Conservation (phyloP, 2,113 vertebrate species). For the Erythrolamprus reginae region DNA sequence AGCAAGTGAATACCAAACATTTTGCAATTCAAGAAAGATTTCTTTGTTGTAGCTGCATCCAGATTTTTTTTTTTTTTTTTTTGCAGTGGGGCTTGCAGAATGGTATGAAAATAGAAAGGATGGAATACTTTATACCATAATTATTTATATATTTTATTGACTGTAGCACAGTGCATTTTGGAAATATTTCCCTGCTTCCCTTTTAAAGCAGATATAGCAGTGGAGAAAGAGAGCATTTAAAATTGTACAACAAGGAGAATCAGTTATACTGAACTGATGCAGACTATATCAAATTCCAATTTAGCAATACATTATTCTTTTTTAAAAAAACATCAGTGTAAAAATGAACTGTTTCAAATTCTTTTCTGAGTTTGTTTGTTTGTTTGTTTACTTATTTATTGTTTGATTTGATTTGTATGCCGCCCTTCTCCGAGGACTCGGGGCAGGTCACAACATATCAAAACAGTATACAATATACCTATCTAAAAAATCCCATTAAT, state of each 20-base stretch:
- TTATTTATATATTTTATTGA: neutral
- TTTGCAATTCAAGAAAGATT: neutral
- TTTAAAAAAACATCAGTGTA: neutral
- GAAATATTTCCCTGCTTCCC: neutral
- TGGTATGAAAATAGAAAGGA: neutral
- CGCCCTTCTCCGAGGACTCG: no score
- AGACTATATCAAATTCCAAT: neutral
- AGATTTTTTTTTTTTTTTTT: neutral
- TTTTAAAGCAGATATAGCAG: neutral
- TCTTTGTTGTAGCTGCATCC: neutral
- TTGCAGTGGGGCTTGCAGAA: neutral
- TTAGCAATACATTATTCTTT: neutral
- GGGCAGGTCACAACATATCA: no score
- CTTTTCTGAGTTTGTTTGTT: neutral
- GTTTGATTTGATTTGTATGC: no score
- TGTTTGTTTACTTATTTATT: no score
- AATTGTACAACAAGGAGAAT: neutral
- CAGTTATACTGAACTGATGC: neutral
- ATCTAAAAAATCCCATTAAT: no score
- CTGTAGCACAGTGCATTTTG: neutral
- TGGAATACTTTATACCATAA: neutral
- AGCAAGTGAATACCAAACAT: neutral
- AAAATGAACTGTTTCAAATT: neutral
- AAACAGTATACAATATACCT: no score
- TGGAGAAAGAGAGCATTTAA: neutral